phyloP scores from a whole-genome alignment of 1,140 invertebrate species.

The Drosophila ohnishii region DNA sequence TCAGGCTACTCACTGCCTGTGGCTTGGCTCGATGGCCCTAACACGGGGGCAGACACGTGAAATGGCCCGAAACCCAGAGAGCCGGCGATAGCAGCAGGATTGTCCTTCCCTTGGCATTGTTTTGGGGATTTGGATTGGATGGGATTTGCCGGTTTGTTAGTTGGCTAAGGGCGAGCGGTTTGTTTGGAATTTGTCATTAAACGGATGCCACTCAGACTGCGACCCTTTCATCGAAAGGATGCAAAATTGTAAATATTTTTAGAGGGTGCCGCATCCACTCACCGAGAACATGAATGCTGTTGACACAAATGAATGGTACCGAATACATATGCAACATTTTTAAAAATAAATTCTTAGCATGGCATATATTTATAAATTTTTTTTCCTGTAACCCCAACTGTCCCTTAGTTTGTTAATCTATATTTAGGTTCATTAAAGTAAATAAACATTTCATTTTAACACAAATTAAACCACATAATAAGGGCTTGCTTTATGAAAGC shows the following conservation, averaged over 20 bases:
- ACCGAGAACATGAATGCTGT: background rate
- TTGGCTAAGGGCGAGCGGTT: slow-evolving; percentile 30
- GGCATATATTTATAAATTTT: no score
- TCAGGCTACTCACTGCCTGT: slow-evolving; percentile 71
- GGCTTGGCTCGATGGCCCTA: slow-evolving; percentile 47
- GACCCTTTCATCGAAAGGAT: background rate
- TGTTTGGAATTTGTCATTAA: slow-evolving; percentile 70
- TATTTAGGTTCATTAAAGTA: slow-evolving; percentile 6
- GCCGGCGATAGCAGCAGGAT: slow-evolving; percentile 1
- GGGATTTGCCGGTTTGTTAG: slow-evolving; percentile 35
- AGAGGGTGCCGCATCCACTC: background rate
- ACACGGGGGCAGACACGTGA: slow-evolving; percentile 63
- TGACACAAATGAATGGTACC: background rate
- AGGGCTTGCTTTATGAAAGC: slow-evolving; percentile 1
- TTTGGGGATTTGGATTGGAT: slow-evolving; percentile 40
- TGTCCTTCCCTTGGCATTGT: slow-evolving; percentile 40
- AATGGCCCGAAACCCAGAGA: slow-evolving; percentile 23
- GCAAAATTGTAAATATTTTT: background rate
- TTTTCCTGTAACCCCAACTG: background rate
- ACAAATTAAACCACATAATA: background rate
- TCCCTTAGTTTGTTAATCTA: background rate
- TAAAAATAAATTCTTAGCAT: no score
- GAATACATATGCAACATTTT: background rate
- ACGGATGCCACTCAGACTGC: slow-evolving; percentile 48
- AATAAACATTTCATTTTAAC: background rate